A percentile compares a stretch with the other conserved stretches of the same genome.
Evolutionary conservation across 2,797 vertebrate genomes (phyloP).

Genomic region (Pelodytes ibericus): DNA sequence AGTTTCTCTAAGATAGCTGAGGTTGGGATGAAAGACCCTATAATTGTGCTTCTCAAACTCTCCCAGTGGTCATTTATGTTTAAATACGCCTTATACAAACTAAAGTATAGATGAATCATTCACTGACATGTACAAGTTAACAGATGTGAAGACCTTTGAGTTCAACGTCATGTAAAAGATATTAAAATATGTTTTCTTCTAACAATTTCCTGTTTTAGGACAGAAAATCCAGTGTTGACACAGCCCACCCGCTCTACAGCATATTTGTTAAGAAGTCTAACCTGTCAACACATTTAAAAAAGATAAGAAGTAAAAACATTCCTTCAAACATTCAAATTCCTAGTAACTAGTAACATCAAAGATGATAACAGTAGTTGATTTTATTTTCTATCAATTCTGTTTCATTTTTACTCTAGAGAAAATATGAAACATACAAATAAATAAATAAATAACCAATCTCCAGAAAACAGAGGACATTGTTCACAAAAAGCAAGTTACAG

Average conservation of each 20-base stretch:
- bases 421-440: too few species aligned
- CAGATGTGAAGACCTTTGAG: conserved; percentile 9
- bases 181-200: conserved; percentile 17
- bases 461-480: too few species aligned
- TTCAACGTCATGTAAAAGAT: conserved; percentile 32
- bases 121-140: conserved; percentile 49
- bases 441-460: too few species aligned
- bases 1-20: conserved; percentile 26
- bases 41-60: conserved; percentile 43
- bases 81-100: conserved; percentile 50
- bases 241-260: neutral
- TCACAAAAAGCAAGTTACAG: too few species aligned
- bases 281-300: neutral
- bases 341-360: too few species aligned
- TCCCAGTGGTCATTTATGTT: conserved; percentile 50
- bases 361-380: too few species aligned
- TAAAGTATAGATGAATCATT: conserved; percentile 25
- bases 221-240: neutral
- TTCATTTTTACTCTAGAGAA: too few species aligned
- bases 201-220: conserved; percentile 10
- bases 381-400: too few species aligned
- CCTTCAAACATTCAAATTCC: neutral
- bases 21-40: conserved; percentile 31
- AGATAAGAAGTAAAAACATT: neutral
- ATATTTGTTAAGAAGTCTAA: neutral